phyloP scores from a whole-genome alignment of 2,888 invertebrate species.

The Phalangium opilio region DNA sequence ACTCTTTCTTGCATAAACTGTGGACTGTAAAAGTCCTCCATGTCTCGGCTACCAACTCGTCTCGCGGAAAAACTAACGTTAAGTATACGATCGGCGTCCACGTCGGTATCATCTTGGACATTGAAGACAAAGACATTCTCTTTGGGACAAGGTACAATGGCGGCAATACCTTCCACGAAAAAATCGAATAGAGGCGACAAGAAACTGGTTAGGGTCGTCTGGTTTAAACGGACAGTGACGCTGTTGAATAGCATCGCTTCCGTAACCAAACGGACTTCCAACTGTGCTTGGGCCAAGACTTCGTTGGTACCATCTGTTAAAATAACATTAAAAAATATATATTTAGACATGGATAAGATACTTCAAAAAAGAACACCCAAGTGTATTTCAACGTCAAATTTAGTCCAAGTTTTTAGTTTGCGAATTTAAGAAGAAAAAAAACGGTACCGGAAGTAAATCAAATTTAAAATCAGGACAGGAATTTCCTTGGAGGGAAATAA shows the following conservation, averaged over 20 bases:
- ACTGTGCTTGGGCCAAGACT: conserved; percentile 77
- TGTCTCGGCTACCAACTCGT: conserved; percentile 49
- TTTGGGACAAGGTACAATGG: conserved; percentile 77
- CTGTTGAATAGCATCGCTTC: conserved; percentile 89
- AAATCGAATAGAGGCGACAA: conserved; percentile 71
- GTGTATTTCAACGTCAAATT: too few relatives aligned
- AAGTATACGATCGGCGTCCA: conserved; percentile 57
- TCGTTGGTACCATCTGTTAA: conserved; percentile 75
- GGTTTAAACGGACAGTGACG: conserved; percentile 77
- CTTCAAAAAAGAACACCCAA: too few relatives aligned
- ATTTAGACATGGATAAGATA: too few relatives aligned
- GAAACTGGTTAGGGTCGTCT: conserved; percentile 84
- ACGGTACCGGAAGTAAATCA: too few relatives aligned
- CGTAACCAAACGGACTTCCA: conserved; percentile 76
- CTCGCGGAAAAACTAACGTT: conserved; percentile 88
- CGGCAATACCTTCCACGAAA: conserved; percentile 77
- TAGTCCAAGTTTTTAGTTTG: too few relatives aligned
- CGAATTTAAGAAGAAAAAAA: too few relatives aligned
- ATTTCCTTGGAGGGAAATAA: too few relatives aligned
- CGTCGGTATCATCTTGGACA: conserved; percentile 81
- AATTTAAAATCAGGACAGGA: too few relatives aligned
- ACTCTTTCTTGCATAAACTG: conserved; percentile 82
- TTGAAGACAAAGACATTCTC: conserved; percentile 86
- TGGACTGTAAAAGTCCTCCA: conserved; percentile 62
- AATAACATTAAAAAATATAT: too few relatives aligned